phyloP scores from a whole-genome alignment of 2,888 invertebrate genomes.

The Perithous albicinctus region DNA sequence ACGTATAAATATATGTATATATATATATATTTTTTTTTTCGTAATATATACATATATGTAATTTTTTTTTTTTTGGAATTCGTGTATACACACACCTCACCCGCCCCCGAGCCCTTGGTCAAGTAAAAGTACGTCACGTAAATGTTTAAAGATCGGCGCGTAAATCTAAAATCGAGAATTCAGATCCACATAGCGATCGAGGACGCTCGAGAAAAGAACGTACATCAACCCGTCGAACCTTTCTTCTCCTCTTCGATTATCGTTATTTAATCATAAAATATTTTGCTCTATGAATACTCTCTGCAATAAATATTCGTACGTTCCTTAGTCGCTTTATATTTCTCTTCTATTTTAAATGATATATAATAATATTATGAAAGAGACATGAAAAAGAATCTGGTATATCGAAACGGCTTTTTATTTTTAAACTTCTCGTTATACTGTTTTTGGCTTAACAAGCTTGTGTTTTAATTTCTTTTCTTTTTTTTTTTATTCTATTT shows the following conservation, averaged over 20 bases:
- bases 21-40: constrained; percentile 23
- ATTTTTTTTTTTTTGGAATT: constrained; percentile 41
- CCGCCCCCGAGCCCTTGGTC: constrained; percentile 63
- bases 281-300: constrained; percentile 44
- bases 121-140: constrained; percentile 52
- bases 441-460: constrained; percentile 61
- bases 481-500: too few species aligned
- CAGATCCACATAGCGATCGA: constrained; percentile 71
- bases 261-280: constrained; percentile 61
- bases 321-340: constrained; percentile 55
- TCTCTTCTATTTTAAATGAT: constrained; percentile 59
- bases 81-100: constrained; percentile 71
- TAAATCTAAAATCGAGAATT: constrained; percentile 46
- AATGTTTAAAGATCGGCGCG: constrained; percentile 34
- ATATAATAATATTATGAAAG: constrained; percentile 57
- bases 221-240: constrained; percentile 68
- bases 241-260: constrained; percentile 72
- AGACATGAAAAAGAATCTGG: constrained; percentile 55
- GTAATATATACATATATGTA: neutral
- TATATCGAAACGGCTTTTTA: constrained; percentile 42
- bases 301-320: constrained; percentile 14
- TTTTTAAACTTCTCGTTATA: constrained; percentile 49
- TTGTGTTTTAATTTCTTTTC: constrained; percentile 54
- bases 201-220: constrained; percentile 76
- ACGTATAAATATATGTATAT: constrained; percentile 24